Conservation (phyloP, 2,888 invertebrate genomes). For the Aphodius granarius region DNA sequence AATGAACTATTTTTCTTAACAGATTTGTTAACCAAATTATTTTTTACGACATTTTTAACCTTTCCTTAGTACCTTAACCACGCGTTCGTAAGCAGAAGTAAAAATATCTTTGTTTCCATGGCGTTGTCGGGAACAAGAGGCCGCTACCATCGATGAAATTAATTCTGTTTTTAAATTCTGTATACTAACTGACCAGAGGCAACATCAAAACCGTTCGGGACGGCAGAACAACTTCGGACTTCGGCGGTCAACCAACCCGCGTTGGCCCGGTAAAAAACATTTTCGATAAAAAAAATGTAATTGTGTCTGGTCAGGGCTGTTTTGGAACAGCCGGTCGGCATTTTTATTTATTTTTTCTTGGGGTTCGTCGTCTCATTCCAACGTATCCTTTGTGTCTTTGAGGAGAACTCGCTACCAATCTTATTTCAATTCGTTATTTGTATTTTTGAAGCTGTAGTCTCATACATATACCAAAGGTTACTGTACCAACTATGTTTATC, state of each 20-base stretch:
- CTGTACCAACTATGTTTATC: no score
- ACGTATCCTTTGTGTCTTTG: background rate
- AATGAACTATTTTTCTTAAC: background rate
- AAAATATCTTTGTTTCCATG: constrained; percentile 1
- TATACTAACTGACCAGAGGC: constrained; percentile 49
- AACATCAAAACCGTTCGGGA: constrained; percentile 52
- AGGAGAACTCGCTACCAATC: background rate
- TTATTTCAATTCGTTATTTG: background rate
- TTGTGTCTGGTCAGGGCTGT: constrained; percentile 52
- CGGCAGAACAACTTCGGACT: constrained; percentile 27
- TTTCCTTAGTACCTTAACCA: background rate
- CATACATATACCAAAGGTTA: no score
- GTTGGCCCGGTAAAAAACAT: constrained; percentile 30
- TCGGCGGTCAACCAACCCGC: constrained; percentile 49
- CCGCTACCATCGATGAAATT: background rate
- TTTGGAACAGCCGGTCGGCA: constrained; percentile 26
- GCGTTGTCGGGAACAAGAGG: background rate
- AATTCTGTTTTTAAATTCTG: background rate
- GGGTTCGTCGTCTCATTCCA: background rate
- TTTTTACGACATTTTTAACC: background rate
- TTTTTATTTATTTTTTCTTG: constrained; percentile 21
- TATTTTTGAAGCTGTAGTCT: background rate
- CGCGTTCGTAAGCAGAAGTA: background rate
- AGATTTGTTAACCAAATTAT: background rate
- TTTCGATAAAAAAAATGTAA: constrained; percentile 43